Conservation (phyloP, 92 coral and sea anemone genomes). For the Phenganax subtilis region DNA sequence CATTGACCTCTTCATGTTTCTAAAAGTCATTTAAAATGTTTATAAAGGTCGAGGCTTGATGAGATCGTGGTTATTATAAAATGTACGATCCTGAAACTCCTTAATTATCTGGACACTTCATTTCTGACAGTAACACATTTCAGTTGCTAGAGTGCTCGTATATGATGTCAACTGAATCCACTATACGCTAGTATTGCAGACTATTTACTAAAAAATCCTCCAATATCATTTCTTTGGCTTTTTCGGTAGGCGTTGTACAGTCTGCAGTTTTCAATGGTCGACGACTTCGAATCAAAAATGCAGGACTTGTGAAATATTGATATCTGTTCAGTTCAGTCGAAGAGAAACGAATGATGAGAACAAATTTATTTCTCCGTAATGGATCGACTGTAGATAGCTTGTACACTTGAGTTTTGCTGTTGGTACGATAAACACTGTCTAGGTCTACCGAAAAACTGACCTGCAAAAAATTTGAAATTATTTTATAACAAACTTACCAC, state of each 20-base stretch:
- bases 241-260: too few relatives aligned
- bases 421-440: conserved; percentile 74
- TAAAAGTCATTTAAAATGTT: neutral
- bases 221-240: too few relatives aligned
- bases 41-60: neutral
- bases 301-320: conserved; percentile 63
- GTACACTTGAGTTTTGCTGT: conserved; percentile 76
- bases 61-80: neutral
- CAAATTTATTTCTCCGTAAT: conserved; percentile 77
- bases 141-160: too few relatives aligned
- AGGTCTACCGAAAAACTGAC: conserved; percentile 78
- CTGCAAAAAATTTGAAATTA: conserved; percentile 37
- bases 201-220: too few relatives aligned
- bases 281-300: conserved; percentile 83
- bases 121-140: too few relatives aligned
- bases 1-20: too few relatives aligned
- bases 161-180: too few relatives aligned
- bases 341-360: conserved; percentile 65
- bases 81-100: neutral
- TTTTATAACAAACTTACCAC: too few relatives aligned
- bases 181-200: too few relatives aligned
- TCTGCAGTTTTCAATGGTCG: conserved; percentile 39
- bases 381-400: conserved; percentile 99
- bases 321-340: conserved; percentile 65
- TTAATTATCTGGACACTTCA: too few relatives aligned